Evolutionary conservation across 1,140 invertebrate species (phyloP).

Genomic region (Ostrea denselamellosa): DNA sequence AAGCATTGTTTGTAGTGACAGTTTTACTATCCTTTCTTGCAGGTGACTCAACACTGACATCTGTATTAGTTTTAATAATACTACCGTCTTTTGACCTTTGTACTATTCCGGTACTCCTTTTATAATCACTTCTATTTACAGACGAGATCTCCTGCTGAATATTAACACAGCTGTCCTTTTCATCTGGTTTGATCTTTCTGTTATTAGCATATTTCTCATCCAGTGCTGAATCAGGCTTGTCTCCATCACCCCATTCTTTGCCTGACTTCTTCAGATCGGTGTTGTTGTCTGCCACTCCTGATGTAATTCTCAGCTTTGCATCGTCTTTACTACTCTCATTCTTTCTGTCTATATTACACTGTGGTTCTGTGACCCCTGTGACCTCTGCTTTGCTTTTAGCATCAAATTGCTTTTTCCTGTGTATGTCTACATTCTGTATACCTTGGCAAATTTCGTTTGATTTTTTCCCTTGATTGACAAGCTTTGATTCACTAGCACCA

Average conservation of each 20-base stretch:
- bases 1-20: neutral
- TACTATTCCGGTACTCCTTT: neutral
- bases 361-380: conserved; percentile 25
- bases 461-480: conserved; percentile 33
- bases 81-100: neutral
- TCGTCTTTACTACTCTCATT: neutral
- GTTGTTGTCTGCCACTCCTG: neutral
- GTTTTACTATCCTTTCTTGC: neutral
- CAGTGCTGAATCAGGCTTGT: neutral
- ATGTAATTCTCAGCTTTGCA: conserved; percentile 1
- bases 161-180: neutral
- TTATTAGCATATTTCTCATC: neutral
- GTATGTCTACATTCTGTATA: neutral
- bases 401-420: conserved; percentile 31
- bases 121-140: neutral
- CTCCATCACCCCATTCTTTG: neutral
- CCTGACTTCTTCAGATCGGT: neutral
- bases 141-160: neutral
- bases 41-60: conserved; percentile 14
- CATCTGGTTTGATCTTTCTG: neutral
- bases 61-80: neutral
- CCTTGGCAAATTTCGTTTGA: conserved; percentile 32
- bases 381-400: conserved; percentile 15
- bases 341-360: conserved; percentile 13
- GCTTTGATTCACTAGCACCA: conserved; percentile 4